phyloP scores from a whole-genome alignment of 2,113 vertebrate species.

The Pampusana beccarii region DNA sequence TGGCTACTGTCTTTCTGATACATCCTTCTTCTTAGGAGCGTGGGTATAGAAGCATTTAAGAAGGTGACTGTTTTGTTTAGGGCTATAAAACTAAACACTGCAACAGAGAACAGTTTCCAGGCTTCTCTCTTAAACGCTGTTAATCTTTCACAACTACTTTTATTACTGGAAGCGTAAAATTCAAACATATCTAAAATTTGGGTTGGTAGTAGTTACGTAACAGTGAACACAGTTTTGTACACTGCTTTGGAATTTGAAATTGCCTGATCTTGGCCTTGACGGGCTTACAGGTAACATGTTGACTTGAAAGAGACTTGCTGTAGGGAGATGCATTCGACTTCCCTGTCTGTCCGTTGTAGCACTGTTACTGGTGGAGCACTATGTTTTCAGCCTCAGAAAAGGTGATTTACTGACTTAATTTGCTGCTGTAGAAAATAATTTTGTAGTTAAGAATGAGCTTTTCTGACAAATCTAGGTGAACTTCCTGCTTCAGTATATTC shows the following conservation, averaged over 20 bases:
- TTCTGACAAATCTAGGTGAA: neutral
- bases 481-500: neutral
- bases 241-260: neutral
- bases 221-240: neutral
- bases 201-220: neutral
- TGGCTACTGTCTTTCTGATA: neutral
- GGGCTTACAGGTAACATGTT: neutral
- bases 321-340: neutral
- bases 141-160: neutral
- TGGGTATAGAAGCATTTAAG: neutral
- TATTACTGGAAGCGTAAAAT: neutral
- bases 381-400: neutral
- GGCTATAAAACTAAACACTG: too few species aligned
- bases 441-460: neutral
- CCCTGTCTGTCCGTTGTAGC: fast-evolving
- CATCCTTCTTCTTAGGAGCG: neutral
- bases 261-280: neutral
- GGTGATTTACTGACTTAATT: neutral
- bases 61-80: neutral
- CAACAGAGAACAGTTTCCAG: neutral
- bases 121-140: neutral
- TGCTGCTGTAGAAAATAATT: neutral
- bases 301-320: neutral
- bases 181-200: neutral
- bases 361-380: neutral